Conservation (phyloP, 2,888 invertebrate genomes). For the Orthosia gracilis region DNA sequence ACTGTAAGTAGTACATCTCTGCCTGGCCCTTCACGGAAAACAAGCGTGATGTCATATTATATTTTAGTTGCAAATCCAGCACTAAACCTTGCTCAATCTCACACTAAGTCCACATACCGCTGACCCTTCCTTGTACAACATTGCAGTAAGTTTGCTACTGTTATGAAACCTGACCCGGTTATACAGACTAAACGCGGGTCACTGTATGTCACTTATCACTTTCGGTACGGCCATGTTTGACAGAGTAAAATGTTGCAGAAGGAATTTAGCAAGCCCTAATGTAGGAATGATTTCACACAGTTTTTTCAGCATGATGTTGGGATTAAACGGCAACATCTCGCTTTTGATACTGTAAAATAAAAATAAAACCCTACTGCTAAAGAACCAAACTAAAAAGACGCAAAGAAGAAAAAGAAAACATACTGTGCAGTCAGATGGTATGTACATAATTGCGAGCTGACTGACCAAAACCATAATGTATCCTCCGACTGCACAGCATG, state of each 20-base stretch:
- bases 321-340: too few relatives aligned
- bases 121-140: conserved; percentile 59
- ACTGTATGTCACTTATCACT: conserved; percentile 53
- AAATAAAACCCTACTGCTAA: too few relatives aligned
- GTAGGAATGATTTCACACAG: too few relatives aligned
- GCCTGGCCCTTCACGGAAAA: background rate
- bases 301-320: too few relatives aligned
- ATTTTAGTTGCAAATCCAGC: conserved; percentile 17
- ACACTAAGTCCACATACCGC: conserved; percentile 19
- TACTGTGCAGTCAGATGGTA: too few relatives aligned
- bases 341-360: too few relatives aligned
- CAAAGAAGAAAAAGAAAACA: too few relatives aligned
- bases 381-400: too few relatives aligned
- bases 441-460: too few relatives aligned
- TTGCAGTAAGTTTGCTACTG: conserved; percentile 38
- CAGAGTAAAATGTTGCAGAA: conserved; percentile 1
- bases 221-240: conserved; percentile 1
- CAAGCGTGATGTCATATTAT: background rate
- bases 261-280: background rate
- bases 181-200: conserved; percentile 62
- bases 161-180: conserved; percentile 73
- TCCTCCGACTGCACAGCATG: too few relatives aligned
- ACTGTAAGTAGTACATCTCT: background rate
- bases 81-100: conserved; percentile 38
- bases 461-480: too few relatives aligned